A percentile compares a stretch with the other conserved stretches of the same genome.
Conservation (phyloP, 2,888 invertebrate genomes). For the Protophormia terraenovae region DNA sequence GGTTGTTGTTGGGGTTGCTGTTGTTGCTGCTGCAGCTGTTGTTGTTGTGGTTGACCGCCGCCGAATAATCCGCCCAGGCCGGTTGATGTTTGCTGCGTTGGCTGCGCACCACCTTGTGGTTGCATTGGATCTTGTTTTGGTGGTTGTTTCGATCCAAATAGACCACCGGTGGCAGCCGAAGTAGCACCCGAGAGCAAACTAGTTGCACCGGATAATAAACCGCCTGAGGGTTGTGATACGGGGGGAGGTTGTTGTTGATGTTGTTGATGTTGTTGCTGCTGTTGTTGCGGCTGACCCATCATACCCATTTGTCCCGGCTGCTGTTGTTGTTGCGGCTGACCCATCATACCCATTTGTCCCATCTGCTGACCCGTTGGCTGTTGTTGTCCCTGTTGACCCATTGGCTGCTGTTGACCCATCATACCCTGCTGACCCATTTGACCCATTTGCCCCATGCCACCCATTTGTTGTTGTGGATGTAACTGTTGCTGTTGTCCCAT, state of each 20-base stretch:
- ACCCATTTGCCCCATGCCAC: conserved; percentile 73
- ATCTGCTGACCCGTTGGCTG: conserved; percentile 67
- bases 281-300: conserved; percentile 70
- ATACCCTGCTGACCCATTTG: conserved; percentile 71
- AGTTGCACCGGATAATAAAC: conserved; percentile 81
- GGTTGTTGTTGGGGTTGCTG: conserved; percentile 80
- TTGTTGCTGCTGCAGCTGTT: conserved; percentile 73
- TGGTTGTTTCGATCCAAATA: conserved; percentile 81
- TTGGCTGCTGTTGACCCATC: conserved; percentile 71
- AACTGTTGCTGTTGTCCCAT: conserved; percentile 72
- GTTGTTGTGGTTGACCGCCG: conserved; percentile 78
- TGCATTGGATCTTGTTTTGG: conserved; percentile 82
- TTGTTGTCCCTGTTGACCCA: conserved; percentile 73
- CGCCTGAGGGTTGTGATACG: conserved; percentile 79
- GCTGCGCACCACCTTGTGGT: conserved; percentile 81
- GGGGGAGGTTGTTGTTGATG: conserved; percentile 79
- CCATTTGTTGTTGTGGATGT: conserved; percentile 73
- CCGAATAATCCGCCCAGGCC: conserved; percentile 77
- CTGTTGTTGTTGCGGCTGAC: conserved; percentile 70
- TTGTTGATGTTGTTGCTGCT: conserved; percentile 72
- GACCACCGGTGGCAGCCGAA: conserved; percentile 81
- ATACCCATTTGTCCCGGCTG: conserved; percentile 70
- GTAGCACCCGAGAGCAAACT: conserved; percentile 82
- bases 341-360: conserved; percentile 69
- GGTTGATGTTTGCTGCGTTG: conserved; percentile 80